Base-by-base conservation (phyloP, 2,797 vertebrate genomes). In the Myripristis murdjan region DNA sequence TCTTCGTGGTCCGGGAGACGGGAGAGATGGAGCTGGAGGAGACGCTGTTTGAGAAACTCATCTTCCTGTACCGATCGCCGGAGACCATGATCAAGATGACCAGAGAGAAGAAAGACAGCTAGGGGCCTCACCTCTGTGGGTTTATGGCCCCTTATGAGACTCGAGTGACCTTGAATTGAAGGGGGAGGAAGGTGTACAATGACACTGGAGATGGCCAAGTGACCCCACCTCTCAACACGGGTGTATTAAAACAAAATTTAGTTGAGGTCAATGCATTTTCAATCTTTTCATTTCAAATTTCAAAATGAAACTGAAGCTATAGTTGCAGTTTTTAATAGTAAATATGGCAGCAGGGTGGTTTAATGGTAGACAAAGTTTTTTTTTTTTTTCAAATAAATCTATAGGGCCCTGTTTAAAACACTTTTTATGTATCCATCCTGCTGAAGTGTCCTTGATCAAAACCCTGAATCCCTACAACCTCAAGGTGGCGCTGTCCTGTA, bases 21-120 rank as follows among this genome's bases (percentile, higher is more conserved):
- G 95, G 95, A 1, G 94, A 95, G 84, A 87, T 95, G 91, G 94
- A 95, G 77, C 87, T 95, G 83, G 95, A 96, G 65, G 95, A 95
- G 69, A 94, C 93, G 2, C 86, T 96, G 67, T 95, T 94, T 47
- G 91, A 94, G 54, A 95, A 95, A 77, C 92, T 96, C 26, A 93
- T 95, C 61, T 94, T 95, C 91, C 87, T 93, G 24, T 90, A 92
- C 44, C 73, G 87, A 55, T 94, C 88, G 0, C 94, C 90, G 0
- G 94, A 95, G 87, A 95, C 92, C 18, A 93, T 89, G 93, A 94
- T 93, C 75, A 93, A 94, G 84, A 90, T 94, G 93, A 95, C 87
- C 63, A 83, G 86, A 53, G 94, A 94, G 62, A 95, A 95, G 86
- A 92, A 93, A 58, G 90, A 93, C 77, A 81, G 62, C 83, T 92